A percentile compares a stretch with the other conserved stretches of the same genome.
Conservation (phyloP, 1,140 invertebrate species). For the Aphelenchoides fujianensis region DNA sequence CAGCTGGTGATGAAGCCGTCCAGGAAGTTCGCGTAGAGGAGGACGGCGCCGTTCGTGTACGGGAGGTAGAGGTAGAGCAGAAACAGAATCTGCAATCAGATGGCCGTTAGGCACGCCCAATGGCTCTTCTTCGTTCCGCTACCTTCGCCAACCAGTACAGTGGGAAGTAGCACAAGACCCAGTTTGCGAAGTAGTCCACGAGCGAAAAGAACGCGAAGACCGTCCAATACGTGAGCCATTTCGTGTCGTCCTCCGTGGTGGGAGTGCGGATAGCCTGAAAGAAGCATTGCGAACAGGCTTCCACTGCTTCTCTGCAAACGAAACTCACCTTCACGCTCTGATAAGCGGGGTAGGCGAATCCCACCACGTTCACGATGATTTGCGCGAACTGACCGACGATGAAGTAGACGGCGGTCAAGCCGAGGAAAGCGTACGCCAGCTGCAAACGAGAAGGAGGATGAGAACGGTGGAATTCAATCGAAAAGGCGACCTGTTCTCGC, state of each 20-base stretch:
- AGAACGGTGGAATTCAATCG: slow-evolving; percentile 23
- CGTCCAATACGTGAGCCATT: slow-evolving; percentile 52
- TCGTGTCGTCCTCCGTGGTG: slow-evolving; percentile 49
- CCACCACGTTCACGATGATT: slow-evolving; percentile 39
- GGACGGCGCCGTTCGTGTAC: slow-evolving; percentile 47
- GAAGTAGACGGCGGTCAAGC: slow-evolving; percentile 33
- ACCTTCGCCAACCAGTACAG: slow-evolving; percentile 49
- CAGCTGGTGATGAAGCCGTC: slow-evolving; percentile 39
- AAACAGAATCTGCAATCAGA: slow-evolving; percentile 46
- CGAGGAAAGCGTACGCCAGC: slow-evolving; percentile 29
- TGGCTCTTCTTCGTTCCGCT: too few relatives aligned
- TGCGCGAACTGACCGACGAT: slow-evolving; percentile 39
- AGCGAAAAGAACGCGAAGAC: slow-evolving; percentile 50
- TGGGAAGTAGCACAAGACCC: slow-evolving; percentile 67
- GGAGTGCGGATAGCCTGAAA: slow-evolving; percentile 34
- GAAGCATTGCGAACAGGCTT: slow-evolving; percentile 1
- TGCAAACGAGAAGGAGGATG: slow-evolving; percentile 20
- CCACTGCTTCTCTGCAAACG: not conserved
- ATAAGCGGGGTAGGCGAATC: slow-evolving; percentile 43
- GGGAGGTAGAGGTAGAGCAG: slow-evolving; percentile 53
- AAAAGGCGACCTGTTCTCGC: slow-evolving; percentile 33
- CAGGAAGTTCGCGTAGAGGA: slow-evolving; percentile 39
- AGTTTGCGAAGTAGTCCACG: slow-evolving; percentile 73
- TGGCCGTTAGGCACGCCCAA: slow-evolving; percentile 25
- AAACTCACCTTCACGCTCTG: slow-evolving; percentile 22